phyloP scores from a whole-genome alignment of 1,140 invertebrate genomes.

The Drosophila littoralis region DNA sequence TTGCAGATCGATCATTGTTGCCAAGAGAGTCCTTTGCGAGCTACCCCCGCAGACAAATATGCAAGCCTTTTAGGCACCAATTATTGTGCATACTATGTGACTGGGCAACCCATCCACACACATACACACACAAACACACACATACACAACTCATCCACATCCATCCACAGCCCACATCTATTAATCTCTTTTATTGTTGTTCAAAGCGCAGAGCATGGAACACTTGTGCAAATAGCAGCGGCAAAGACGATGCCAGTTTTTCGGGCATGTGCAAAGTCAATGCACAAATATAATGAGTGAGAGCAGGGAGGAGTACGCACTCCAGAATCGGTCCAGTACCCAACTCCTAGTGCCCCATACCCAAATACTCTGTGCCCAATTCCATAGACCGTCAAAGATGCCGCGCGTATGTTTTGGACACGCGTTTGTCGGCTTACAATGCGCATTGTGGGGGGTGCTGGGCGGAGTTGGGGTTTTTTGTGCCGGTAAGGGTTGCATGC shows the following conservation, averaged over 20 bases:
- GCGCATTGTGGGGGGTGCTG: slow-evolving; percentile 24
- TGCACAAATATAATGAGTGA: slow-evolving; percentile 80
- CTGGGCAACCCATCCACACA: slow-evolving; percentile 38
- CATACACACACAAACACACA: neutral
- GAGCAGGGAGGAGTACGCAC: slow-evolving; percentile 16
- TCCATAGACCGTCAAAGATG: slow-evolving; percentile 63
- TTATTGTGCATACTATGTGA: slow-evolving; percentile 58
- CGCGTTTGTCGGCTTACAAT: slow-evolving; percentile 63
- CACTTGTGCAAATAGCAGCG: slow-evolving; percentile 77
- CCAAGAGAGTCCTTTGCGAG: slow-evolving; percentile 54
- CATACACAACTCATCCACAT: slow-evolving; percentile 2
- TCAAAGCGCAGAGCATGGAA: slow-evolving; percentile 72
- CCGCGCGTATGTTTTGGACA: slow-evolving; percentile 81
- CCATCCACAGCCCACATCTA: slow-evolving; percentile 51
- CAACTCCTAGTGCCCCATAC: neutral
- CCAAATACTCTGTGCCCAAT: slow-evolving; percentile 14
- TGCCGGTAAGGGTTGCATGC: slow-evolving; percentile 47
- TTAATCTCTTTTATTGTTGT: slow-evolving; percentile 82
- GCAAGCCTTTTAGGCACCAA: slow-evolving; percentile 81
- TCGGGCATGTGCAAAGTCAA: slow-evolving; percentile 76
- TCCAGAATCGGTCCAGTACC: slow-evolving; percentile 3
- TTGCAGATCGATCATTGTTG: slow-evolving; percentile 75
- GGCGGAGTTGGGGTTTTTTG: slow-evolving; percentile 25
- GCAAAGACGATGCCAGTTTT: slow-evolving; percentile 70
- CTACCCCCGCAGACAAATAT: slow-evolving; percentile 61